phyloP scores from a whole-genome alignment of 1,140 invertebrate species.

The Sarcophaga peregrina region DNA sequence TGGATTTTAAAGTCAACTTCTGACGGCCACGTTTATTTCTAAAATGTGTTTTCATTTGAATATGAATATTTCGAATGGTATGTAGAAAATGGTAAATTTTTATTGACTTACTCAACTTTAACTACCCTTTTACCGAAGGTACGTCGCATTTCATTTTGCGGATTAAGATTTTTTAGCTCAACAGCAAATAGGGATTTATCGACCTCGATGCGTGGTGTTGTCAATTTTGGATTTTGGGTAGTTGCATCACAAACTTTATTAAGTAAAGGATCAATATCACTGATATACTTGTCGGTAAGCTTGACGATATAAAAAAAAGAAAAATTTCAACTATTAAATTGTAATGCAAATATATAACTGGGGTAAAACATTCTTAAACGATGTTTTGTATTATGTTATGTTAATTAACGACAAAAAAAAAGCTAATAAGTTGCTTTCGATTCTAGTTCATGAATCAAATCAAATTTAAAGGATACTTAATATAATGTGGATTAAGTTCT shows the following conservation, averaged over 20 bases:
- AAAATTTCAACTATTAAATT: too few relatives aligned
- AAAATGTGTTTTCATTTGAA: constrained; percentile 51
- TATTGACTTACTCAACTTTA: constrained; percentile 61
- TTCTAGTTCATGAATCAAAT: too few relatives aligned
- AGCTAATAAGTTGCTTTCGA: too few relatives aligned
- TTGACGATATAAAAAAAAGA: not conserved
- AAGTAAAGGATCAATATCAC: constrained; percentile 58
- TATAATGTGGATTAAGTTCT: too few relatives aligned
- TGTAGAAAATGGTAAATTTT: not conserved
- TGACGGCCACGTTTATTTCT: constrained; percentile 72
- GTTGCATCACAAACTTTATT: constrained; percentile 56
- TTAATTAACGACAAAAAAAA: too few relatives aligned
- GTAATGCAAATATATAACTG: too few relatives aligned
- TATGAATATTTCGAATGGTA: not conserved
- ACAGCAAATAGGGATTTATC: constrained; percentile 72
- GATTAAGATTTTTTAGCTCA: constrained; percentile 82
- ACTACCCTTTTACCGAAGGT: constrained; percentile 87
- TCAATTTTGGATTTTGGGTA: constrained; percentile 51
- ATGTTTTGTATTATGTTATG: too few relatives aligned
- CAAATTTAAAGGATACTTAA: too few relatives aligned
- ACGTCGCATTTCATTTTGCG: constrained; percentile 84
- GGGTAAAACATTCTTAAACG: too few relatives aligned
- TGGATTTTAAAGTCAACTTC: constrained; percentile 71
- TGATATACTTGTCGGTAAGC: constrained; percentile 58
- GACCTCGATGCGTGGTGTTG: constrained; percentile 48